A percentile compares a stretch with the other conserved stretches of the same genome.
Conservation (phyloP, 2,888 invertebrate species). For the Julus scanicus region DNA sequence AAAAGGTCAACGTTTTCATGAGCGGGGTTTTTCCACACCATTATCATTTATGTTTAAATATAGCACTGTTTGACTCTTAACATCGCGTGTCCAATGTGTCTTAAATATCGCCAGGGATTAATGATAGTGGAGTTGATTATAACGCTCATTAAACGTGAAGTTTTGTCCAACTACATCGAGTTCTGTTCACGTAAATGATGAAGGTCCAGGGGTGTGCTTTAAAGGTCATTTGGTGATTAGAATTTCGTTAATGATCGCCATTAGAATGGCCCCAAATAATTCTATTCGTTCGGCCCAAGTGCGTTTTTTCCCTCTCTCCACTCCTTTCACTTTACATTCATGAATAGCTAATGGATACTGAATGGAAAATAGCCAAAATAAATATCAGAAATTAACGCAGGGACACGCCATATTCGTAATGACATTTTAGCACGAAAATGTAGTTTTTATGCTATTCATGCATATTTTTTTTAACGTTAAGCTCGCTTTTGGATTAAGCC, state of each 20-base stretch:
- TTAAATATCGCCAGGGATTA: neutral
- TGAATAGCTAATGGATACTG: slow-evolving; percentile 30
- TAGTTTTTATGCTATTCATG: neutral
- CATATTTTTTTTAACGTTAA: neutral
- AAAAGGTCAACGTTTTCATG: neutral
- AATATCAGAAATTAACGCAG: slow-evolving; percentile 5
- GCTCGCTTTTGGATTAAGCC: neutral
- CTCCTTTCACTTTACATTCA: slow-evolving; percentile 36
- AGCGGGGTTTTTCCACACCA: too few relatives aligned
- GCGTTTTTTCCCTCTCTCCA: neutral
- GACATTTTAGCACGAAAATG: slow-evolving; percentile 20
- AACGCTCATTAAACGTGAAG: neutral
- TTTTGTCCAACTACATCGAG: neutral
- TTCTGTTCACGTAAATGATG: neutral
- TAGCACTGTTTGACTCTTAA: neutral
- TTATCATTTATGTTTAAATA: neutral
- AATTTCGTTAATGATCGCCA: neutral
- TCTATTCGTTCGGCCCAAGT: neutral
- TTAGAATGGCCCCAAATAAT: slow-evolving; percentile 26
- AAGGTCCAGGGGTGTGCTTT: neutral
- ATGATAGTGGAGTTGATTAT: slow-evolving; percentile 15
- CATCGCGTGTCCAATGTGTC: neutral
- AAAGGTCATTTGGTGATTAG: slow-evolving; percentile 39
- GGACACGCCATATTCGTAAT: slow-evolving; percentile 28
- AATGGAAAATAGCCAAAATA: slow-evolving; percentile 42